These are phyloP conservation scores for Mesocentrotus franciscanus DNA, from an alignment of 53 echinoderm and acorn worm genomes.

Conservation along the genomic window DNA sequence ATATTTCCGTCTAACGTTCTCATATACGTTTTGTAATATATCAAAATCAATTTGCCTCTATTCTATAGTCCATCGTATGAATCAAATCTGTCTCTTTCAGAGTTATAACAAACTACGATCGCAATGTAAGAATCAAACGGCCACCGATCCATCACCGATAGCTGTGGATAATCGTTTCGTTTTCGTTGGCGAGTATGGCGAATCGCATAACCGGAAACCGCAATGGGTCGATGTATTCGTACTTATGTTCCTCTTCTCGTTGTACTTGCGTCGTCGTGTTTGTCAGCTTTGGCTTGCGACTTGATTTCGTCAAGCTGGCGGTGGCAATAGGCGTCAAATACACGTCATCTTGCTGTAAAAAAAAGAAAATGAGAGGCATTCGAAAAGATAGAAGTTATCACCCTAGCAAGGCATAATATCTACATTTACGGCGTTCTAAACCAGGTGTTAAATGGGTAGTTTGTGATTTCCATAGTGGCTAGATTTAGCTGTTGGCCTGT, in stretches of 20 bases:
- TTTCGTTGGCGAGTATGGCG: constrained; percentile 55
- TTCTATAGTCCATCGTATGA: no score
- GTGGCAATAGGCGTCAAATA: constrained; percentile 33
- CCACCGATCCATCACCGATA: not conserved
- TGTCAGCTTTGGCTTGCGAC: not conserved
- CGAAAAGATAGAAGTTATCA: not conserved
- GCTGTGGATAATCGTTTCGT: constrained; percentile 60
- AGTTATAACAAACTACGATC: no score
- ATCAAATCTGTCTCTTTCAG: no score
- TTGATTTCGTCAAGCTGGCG: constrained; percentile 32
- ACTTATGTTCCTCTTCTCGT: constrained; percentile 51
- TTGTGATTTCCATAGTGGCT: no score
- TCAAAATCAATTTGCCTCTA: no score
- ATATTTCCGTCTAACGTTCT: no score
- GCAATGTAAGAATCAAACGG: not conserved
- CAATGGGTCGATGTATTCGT: constrained; percentile 54
- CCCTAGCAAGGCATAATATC: not conserved
- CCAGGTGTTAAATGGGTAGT: not conserved
- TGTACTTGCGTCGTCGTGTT: constrained; percentile 3
- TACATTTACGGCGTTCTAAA: not conserved
- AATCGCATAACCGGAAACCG: constrained; percentile 58
- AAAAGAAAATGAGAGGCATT: not conserved
- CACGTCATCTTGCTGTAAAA: constrained; percentile 22
- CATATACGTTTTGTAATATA: no score
- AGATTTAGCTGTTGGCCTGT: no score